These are phyloP conservation scores for Agelastica alni DNA, from an alignment of 2,888 invertebrate species.

Conservation along the genomic window DNA sequence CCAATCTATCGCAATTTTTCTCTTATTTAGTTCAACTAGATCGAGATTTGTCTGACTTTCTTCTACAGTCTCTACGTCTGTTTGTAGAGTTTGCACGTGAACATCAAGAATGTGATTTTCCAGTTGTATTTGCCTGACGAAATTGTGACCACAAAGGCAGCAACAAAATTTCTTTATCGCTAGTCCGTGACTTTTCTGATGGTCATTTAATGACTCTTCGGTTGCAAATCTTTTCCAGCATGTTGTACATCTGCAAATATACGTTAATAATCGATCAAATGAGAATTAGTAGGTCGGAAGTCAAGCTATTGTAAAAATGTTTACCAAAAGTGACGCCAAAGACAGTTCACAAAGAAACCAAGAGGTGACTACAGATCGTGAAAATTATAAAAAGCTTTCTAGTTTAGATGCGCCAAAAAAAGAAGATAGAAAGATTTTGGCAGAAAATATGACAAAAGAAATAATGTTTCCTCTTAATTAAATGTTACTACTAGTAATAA, in stretches of 20 bases:
- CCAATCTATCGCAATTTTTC: not conserved
- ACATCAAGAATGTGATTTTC: slow-evolving; percentile 21
- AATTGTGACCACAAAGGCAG: slow-evolving; percentile 5
- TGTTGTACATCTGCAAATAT: slow-evolving; percentile 11
- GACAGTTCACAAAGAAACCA: not conserved
- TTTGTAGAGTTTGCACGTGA: not conserved
- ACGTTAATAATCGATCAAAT: too few species aligned
- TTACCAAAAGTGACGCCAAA: not conserved
- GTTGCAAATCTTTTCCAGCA: slow-evolving; percentile 16
- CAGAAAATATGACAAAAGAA: too few species aligned
- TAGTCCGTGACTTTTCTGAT: slow-evolving; percentile 1
- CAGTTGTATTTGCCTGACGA: slow-evolving; percentile 6
- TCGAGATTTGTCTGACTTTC: not conserved
- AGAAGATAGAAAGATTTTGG: too few species aligned
- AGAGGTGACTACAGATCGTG: not conserved
- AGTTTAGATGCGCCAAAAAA: too few species aligned
- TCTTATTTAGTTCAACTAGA: not conserved
- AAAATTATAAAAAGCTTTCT: too few species aligned
- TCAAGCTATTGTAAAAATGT: not conserved
- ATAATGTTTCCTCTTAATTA: too few species aligned
- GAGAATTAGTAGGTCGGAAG: too few species aligned
- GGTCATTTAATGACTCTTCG: slow-evolving; percentile 1
- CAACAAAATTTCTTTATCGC: slow-evolving; percentile 5
- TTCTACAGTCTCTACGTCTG: not conserved
- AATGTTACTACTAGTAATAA: too few species aligned